phyloP scores from a whole-genome alignment of 2,113 vertebrate genomes.

The Clarias magur region DNA sequence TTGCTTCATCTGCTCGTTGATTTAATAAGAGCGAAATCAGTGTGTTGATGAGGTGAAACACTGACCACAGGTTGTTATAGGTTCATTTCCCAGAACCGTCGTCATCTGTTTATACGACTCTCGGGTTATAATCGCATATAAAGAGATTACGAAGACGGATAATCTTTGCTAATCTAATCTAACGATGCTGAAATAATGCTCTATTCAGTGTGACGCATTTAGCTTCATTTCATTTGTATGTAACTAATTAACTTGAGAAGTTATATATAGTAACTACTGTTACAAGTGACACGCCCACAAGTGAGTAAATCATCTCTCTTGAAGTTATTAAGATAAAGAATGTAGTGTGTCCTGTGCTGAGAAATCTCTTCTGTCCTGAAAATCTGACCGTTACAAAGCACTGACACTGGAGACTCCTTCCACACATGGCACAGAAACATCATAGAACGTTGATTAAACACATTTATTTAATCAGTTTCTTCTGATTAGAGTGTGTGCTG shows the following conservation, averaged over 20 bases:
- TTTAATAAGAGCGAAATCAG: too few species aligned
- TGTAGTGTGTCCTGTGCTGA: background rate
- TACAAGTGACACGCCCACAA: background rate
- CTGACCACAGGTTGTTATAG: background rate
- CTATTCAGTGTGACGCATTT: too few species aligned
- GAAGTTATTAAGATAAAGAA: background rate
- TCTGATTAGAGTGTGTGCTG: background rate
- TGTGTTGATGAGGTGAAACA: background rate
- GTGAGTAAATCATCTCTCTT: background rate
- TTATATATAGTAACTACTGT: background rate
- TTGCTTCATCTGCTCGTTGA: background rate
- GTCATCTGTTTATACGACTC: background rate
- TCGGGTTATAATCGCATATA: background rate
- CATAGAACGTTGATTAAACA: too few species aligned
- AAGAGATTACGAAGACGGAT: background rate
- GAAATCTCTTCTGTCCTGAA: background rate
- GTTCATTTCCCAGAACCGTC: background rate
- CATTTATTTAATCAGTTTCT: background rate
- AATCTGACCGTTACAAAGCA: background rate
- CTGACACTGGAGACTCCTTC: background rate
- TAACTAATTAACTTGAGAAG: background rate
- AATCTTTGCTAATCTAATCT: background rate
- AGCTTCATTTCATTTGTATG: background rate
- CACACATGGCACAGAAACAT: too few species aligned
- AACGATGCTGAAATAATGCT: background rate